These are phyloP conservation scores for Patagioenas fasciata DNA, from an alignment of 2,113 vertebrate species.

Conservation along the genomic window DNA sequence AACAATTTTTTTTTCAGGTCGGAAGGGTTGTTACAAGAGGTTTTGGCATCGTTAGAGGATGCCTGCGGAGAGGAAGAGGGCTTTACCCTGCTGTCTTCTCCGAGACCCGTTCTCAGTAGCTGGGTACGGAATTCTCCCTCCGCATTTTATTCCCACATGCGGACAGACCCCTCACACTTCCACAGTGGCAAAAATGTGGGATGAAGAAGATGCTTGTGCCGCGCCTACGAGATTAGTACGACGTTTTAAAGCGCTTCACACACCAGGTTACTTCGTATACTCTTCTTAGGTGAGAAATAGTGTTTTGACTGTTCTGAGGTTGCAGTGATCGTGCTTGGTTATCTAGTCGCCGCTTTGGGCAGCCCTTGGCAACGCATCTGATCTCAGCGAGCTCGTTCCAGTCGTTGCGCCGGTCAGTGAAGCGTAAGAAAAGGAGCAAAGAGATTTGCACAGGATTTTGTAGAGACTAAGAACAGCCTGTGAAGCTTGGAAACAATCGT, in stretches of 20 bases:
- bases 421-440: neutral
- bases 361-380: neutral
- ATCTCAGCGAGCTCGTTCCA: neutral
- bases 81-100: too few species aligned
- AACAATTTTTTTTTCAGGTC: neutral
- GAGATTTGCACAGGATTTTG: neutral
- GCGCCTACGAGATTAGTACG: neutral
- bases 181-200: neutral
- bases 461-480: neutral
- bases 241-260: neutral
- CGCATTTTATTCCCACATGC: accelerated
- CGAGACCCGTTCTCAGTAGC: accelerated
- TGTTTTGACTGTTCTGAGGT: neutral
- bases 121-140: neutral
- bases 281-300: neutral
- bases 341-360: neutral
- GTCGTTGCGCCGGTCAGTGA: neutral
- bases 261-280: accelerated
- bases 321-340: neutral
- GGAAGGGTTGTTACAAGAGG: neutral
- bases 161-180: too few species aligned
- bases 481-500: neutral
- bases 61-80: neutral
- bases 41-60: neutral
- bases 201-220: neutral